Conservation (phyloP, 2,797 vertebrate species). For the Gallinago nigripennis region DNA sequence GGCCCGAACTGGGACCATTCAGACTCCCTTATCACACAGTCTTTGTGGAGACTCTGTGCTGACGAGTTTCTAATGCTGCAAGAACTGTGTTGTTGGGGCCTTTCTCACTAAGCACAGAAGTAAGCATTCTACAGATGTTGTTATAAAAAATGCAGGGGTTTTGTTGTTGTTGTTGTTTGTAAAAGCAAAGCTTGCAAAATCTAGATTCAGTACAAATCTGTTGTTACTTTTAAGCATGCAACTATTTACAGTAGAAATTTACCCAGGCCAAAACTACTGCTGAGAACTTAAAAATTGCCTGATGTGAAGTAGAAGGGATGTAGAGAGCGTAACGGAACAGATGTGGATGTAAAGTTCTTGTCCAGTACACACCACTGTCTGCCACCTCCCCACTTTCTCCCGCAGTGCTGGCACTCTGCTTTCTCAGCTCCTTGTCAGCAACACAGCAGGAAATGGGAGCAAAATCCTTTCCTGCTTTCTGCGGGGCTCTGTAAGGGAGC, state of each 20-base stretch:
- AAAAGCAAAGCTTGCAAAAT: background rate
- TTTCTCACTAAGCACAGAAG: background rate
- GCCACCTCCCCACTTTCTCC: background rate
- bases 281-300: background rate
- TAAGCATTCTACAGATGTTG: background rate
- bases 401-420: background rate
- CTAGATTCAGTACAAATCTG: background rate
- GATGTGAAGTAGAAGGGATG: background rate
- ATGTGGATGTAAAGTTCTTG: background rate
- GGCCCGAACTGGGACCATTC: background rate
- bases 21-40: background rate
- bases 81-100: background rate
- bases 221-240: background rate
- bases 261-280: background rate
- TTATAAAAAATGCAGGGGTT: background rate
- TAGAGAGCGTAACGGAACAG: background rate
- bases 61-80: background rate
- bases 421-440: background rate
- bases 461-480: background rate
- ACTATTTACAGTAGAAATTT: background rate
- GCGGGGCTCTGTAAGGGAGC: background rate
- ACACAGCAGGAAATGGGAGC: background rate
- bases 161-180: background rate
- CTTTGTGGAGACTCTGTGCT: background rate
- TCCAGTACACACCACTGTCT: too few relatives aligned